Conservation (phyloP, 2,888 invertebrate genomes). For the Spicauda simplicius region DNA sequence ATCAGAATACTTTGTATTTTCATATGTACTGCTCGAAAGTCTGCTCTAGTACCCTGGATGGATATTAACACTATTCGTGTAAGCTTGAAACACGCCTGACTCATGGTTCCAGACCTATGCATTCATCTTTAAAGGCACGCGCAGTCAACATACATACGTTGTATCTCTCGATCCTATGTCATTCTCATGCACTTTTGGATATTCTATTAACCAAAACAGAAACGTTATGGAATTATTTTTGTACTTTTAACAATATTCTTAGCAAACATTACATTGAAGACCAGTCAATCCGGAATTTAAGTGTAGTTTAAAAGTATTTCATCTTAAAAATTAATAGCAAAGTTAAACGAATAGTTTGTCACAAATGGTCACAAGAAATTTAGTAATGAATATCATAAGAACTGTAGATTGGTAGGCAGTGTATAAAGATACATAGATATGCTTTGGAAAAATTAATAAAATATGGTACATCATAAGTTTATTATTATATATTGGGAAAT, state of each 20-base stretch:
- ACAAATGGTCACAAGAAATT: background rate
- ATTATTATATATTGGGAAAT: background rate
- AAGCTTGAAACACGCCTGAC: constrained; percentile 27
- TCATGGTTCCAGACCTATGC: background rate
- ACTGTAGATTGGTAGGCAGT: too few relatives aligned
- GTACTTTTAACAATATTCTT: too few relatives aligned
- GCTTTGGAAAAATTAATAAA: background rate
- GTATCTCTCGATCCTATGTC: background rate
- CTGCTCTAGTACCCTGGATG: background rate
- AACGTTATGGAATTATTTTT: too few relatives aligned
- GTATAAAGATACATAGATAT: background rate
- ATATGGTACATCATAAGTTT: background rate
- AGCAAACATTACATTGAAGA: too few relatives aligned
- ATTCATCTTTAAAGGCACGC: constrained; percentile 18
- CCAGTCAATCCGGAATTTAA: too few relatives aligned
- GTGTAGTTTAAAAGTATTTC: too few relatives aligned
- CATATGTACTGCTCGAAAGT: background rate
- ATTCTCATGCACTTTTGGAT: background rate
- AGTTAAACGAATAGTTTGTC: background rate
- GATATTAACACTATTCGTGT: constrained; percentile 15
- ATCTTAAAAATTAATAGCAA: too few relatives aligned
- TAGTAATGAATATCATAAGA: too few relatives aligned
- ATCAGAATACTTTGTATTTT: background rate
- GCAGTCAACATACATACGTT: background rate
- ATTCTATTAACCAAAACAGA: background rate